Percentiles rank a stretch among this genome's conserved stretches.
These are phyloP conservation scores for Umimayanthus chanpuru DNA, from an alignment of 92 coral and sea anemone genomes.

Conservation along the genomic window DNA sequence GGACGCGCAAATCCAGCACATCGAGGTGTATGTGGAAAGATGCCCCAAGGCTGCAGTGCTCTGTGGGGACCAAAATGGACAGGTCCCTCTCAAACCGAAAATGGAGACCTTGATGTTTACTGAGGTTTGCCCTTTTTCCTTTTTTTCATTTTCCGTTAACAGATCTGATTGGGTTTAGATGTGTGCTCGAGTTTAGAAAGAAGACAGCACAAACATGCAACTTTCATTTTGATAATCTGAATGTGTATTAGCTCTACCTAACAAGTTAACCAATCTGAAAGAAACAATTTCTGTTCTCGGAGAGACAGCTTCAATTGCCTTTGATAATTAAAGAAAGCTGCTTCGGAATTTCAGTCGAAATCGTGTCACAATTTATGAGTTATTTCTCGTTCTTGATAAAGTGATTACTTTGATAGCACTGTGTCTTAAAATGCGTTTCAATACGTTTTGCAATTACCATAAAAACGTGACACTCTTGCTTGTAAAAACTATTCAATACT, in stretches of 20 bases:
- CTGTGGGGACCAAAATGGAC: constrained; percentile 90
- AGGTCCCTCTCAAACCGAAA: constrained; percentile 86
- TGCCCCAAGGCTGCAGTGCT: constrained; percentile 93
- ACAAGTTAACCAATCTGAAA: too few species aligned
- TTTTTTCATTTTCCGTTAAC: neutral
- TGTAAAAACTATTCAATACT: too few species aligned
- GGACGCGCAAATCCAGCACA: constrained; percentile 80
- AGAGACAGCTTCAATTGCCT: neutral
- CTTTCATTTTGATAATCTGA: too few species aligned
- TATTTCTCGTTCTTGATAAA: too few species aligned
- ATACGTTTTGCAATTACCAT: neutral
- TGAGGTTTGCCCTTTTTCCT: constrained; percentile 61
- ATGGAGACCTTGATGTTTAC: constrained; percentile 85
- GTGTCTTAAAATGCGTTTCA: neutral
- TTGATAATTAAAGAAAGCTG: neutral
- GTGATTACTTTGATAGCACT: too few species aligned
- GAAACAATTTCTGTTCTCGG: too few species aligned
- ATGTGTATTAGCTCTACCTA: neutral
- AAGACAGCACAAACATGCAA: neutral
- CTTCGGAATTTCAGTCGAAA: neutral
- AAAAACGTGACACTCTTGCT: too few species aligned
- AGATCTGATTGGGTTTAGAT: neutral
- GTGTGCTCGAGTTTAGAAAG: neutral
- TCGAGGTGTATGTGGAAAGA: constrained; percentile 92
- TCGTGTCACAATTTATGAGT: neutral